Base-by-base conservation (phyloP, 1,140 invertebrate species). In the Physella acuta region DNA sequence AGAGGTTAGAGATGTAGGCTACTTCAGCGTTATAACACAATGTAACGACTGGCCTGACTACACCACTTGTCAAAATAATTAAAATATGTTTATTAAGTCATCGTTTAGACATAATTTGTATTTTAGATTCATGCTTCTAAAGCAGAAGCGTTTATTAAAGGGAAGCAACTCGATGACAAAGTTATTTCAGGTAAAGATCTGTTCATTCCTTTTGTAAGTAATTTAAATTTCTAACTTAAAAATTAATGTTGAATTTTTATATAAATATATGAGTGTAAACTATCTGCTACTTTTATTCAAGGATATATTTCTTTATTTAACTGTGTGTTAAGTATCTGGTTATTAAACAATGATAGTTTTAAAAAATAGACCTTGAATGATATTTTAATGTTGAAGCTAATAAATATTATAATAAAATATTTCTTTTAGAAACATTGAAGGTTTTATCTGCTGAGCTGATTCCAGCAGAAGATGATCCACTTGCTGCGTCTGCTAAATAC, bases 71-170 rank as follows among this genome's bases (percentile, higher is more conserved):
- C 44, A 49, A 49, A 49, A 49, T n/a, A 49, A 14, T 14, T n/a
- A 14, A n/a, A 14, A n/a, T 49, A n/a, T 14, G 44, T 49, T 49
- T n/a, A 49, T 11, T 14, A n/a, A 55, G 53, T 24, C 24, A 8
- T 24, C 8, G 20, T 55, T 11, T 55, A 8, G 28, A 24, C 24
- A 8, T 55, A 14, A 5, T 30, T 55, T 55, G 8, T 55, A 14
- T 55, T 30, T 60, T 28, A 89, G 88, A 72, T 87, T 0, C 92
- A 92, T 77, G 92, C 92, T 0, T 77, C 64, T 0, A 83, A 88
- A n/a, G 90, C 91, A 0, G 92, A 94, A 81, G 69, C 85, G 17
- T 90, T 87, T 76, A 77, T 94, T 0, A 53, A 79, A 20, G 89
- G 89, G 0, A 89, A 89, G 81, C 8, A 14, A 11, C 33, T 60